A percentile compares a stretch with the other conserved stretches of the same genome.
phyloP scores from a whole-genome alignment of 2,797 vertebrate genomes.

The Percopsis omiscomaycus region DNA sequence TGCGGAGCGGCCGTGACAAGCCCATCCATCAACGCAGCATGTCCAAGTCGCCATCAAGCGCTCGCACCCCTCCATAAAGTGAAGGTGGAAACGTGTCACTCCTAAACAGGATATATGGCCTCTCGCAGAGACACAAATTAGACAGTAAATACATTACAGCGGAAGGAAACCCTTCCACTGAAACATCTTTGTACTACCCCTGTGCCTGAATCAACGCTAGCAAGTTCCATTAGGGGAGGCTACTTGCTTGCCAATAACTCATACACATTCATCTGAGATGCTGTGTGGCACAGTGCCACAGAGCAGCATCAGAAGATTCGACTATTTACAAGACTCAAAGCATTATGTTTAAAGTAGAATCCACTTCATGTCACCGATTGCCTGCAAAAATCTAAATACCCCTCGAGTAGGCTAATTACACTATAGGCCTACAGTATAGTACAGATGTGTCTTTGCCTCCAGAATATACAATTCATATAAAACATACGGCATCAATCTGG shows the following conservation, averaged over 20 bases:
- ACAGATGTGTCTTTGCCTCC: too few relatives aligned
- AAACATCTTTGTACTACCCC: conserved; percentile 73
- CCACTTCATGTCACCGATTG: conserved; percentile 31
- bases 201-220: conserved; percentile 67
- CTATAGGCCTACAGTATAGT: too few relatives aligned
- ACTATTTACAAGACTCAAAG: conserved; percentile 36
- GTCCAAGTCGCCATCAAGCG: conserved; percentile 77
- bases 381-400: background rate
- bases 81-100: conserved; percentile 82
- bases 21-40: conserved; percentile 81
- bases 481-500: too few relatives aligned
- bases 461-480: too few relatives aligned
- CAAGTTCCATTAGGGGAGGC: conserved; percentile 45
- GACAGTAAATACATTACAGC: conserved; percentile 84
- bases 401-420: too few relatives aligned
- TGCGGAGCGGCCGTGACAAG: conserved; percentile 75
- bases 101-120: conserved; percentile 85
- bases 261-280: conserved; percentile 50
- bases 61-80: conserved; percentile 71
- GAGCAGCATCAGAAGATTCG: conserved; percentile 29
- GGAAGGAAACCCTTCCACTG: conserved; percentile 73
- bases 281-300: conserved; percentile 22
- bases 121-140: conserved; percentile 83
- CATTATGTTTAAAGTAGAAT: conserved; percentile 25
- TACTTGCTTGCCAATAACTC: conserved; percentile 56